These are phyloP conservation scores for Leucosticte australis DNA, from an alignment of 2,113 vertebrate genomes.

Conservation along the genomic window DNA sequence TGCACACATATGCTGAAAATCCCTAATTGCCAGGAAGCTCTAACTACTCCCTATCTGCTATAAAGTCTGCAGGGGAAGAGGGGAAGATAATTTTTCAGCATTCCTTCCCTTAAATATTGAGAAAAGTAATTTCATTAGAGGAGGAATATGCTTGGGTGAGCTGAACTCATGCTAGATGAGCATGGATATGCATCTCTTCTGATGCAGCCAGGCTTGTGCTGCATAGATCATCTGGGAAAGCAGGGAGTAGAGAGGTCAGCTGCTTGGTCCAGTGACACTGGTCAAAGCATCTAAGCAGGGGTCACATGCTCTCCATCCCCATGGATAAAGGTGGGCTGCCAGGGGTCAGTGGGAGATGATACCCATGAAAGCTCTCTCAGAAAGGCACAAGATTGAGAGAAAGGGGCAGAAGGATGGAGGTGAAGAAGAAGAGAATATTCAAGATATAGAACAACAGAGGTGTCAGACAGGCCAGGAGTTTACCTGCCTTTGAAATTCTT, in stretches of 20 bases:
- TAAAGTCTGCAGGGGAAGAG: not conserved
- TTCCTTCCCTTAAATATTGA: not conserved
- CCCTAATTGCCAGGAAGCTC: not conserved
- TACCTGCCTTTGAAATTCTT: not conserved
- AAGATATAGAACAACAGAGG: not conserved
- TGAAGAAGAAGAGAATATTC: not conserved
- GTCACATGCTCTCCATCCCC: not conserved
- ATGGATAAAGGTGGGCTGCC: not conserved
- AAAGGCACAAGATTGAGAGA: not conserved
- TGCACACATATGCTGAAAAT: not conserved
- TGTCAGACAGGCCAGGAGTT: not conserved
- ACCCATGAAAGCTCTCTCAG: not conserved
- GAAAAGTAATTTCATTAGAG: not conserved
- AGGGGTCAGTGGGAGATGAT: not conserved
- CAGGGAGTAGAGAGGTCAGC: not conserved
- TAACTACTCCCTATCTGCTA: not conserved
- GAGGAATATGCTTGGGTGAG: not conserved
- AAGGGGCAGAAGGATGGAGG: not conserved
- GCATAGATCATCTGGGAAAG: not conserved
- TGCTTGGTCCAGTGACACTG: not conserved
- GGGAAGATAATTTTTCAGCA: not conserved
- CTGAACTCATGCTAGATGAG: not conserved
- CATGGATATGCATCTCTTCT: not conserved
- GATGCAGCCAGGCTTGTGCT: not conserved
- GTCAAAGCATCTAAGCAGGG: not conserved